phyloP scores from a whole-genome alignment of 2,113 vertebrate genomes.

The Ceratotherium simum region DNA sequence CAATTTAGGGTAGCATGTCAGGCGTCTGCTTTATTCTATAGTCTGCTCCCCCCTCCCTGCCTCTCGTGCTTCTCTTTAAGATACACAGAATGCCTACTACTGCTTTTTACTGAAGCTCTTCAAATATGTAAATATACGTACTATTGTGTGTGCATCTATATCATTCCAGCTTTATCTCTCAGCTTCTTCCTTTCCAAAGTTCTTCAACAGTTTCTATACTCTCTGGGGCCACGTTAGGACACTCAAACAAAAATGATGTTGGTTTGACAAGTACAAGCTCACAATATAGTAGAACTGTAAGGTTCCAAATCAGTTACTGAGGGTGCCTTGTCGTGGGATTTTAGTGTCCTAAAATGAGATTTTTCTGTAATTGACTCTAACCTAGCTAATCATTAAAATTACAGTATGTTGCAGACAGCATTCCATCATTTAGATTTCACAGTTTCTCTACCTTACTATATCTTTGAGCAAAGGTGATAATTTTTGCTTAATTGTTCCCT shows the following conservation, averaged over 20 bases:
- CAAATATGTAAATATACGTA: background rate
- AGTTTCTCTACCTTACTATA: background rate
- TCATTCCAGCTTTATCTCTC: background rate
- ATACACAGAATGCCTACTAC: background rate
- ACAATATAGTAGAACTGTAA: background rate
- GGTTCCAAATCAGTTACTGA: background rate
- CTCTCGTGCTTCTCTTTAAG: background rate
- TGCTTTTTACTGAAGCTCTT: background rate
- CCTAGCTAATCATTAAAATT: background rate
- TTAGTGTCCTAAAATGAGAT: background rate
- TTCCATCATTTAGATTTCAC: background rate
- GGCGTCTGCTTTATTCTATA: background rate
- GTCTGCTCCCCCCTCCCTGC: background rate
- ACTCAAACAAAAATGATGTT: background rate
- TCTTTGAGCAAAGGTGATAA: background rate
- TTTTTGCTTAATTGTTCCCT: background rate
- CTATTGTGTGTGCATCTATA: background rate
- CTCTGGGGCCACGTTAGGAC: background rate
- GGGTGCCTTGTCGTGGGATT: background rate
- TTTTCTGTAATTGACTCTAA: background rate
- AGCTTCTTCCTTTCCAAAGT: background rate
- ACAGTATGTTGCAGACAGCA: background rate
- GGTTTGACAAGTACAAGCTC: background rate
- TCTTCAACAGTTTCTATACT: background rate
- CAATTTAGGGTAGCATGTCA: background rate